A percentile compares a stretch with the other conserved stretches of the same genome.
Evolutionary conservation across 2,888 invertebrate species (phyloP).

Genomic region (Pristionchus fissidentatus): DNA sequence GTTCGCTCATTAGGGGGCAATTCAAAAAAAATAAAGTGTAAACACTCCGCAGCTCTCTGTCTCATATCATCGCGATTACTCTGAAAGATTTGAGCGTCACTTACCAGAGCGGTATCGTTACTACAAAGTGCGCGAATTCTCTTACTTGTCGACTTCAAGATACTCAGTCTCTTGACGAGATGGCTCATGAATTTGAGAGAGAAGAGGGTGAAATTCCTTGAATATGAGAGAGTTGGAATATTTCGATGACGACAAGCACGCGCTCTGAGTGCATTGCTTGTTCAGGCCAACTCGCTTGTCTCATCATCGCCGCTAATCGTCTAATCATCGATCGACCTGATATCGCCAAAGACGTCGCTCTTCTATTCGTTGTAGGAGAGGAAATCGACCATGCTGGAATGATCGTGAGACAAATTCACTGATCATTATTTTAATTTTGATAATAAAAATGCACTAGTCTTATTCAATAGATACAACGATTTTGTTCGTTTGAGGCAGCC

Average conservation of each 20-base stretch:
- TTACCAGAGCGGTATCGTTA: background rate
- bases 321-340: conserved; percentile 59
- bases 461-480: background rate
- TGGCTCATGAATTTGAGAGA: too few species aligned
- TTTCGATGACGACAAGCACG: background rate
- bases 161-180: too few species aligned
- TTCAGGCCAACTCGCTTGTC: conserved; percentile 70
- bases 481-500: conserved; percentile 58
- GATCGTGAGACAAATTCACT: conserved; percentile 58
- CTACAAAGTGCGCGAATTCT: background rate
- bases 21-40: too few species aligned
- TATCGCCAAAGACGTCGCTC: conserved; percentile 63
- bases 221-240: too few species aligned
- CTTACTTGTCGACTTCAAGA: too few species aligned
- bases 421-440: background rate
- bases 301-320: conserved; percentile 67
- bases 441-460: background rate
- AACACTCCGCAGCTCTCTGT: too few species aligned
- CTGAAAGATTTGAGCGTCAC: background rate
- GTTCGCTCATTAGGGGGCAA: too few species aligned
- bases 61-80: background rate
- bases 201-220: too few species aligned
- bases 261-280: background rate
- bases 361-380: conserved; percentile 73
- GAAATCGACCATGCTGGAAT: conserved; percentile 73